These are phyloP conservation scores for Eudemis profundana DNA, from an alignment of 2,888 invertebrate species.

Conservation along the genomic window DNA sequence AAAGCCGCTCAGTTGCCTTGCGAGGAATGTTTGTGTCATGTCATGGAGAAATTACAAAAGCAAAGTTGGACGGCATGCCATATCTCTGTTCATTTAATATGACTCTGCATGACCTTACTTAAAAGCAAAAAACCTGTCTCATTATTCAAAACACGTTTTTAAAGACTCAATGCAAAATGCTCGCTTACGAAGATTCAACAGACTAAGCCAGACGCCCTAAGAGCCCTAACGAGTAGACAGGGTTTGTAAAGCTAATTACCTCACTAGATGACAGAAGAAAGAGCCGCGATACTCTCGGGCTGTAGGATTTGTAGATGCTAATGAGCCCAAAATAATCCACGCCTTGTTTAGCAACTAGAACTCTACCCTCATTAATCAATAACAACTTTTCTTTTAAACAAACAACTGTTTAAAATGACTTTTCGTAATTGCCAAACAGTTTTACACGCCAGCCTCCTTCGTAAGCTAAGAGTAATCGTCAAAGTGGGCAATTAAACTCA, in stretches of 20 bases:
- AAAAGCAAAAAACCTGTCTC: neutral
- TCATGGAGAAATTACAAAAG: constrained; percentile 12
- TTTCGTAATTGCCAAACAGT: constrained; percentile 46
- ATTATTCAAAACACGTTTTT: neutral
- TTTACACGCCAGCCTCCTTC: constrained; percentile 52
- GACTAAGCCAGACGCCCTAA: neutral
- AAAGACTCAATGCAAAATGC: neutral
- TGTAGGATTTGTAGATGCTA: constrained; percentile 54
- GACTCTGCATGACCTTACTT: neutral
- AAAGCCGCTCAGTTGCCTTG: constrained; percentile 21
- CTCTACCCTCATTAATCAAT: constrained; percentile 71
- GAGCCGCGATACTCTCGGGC: constrained; percentile 52
- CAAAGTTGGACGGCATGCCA: neutral
- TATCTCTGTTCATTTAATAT: neutral
- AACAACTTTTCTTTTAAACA: constrained; percentile 54
- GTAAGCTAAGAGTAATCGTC: constrained; percentile 54
- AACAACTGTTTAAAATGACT: constrained; percentile 46
- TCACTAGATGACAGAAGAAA: constrained; percentile 34
- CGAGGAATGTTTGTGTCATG: constrained; percentile 29
- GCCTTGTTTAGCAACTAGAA: constrained; percentile 72
- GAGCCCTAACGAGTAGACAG: neutral
- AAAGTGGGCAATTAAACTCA: constrained; percentile 57
- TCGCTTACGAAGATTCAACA: neutral
- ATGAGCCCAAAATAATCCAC: constrained; percentile 68
- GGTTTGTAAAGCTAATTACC: constrained; percentile 9